phyloP scores from a whole-genome alignment of 2,888 invertebrate genomes.

The Hydriomena furcata region DNA sequence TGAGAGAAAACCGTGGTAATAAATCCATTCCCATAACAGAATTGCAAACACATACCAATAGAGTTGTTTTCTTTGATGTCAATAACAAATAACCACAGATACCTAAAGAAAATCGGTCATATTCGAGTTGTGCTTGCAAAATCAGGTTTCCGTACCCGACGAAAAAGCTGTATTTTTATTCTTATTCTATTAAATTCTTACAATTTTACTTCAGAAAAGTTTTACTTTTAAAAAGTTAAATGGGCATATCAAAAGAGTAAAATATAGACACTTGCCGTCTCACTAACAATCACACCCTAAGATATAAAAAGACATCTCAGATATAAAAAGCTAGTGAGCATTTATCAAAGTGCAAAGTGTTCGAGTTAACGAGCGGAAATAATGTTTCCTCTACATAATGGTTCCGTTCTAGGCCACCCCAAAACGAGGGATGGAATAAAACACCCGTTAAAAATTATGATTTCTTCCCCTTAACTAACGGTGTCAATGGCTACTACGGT shows the following conservation, averaged over 20 bases:
- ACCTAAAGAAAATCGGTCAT: too few relatives aligned
- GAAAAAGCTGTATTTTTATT: too few relatives aligned
- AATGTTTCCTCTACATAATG: constrained; percentile 78
- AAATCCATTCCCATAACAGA: constrained; percentile 14
- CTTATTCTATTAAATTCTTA: too few relatives aligned
- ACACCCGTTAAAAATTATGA: constrained; percentile 64
- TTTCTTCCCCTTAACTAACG: constrained; percentile 42
- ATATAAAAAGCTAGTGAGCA: constrained; percentile 67
- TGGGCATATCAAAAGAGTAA: constrained; percentile 21
- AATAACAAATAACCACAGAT: too few relatives aligned
- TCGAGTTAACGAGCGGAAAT: constrained; percentile 79
- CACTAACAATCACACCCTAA: constrained; percentile 45
- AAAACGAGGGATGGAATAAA: constrained; percentile 55
- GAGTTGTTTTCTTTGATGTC: not conserved
- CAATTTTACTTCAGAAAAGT: too few relatives aligned
- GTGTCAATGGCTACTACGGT: constrained; percentile 27
- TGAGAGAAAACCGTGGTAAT: constrained; percentile 26
- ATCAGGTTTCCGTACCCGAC: too few relatives aligned
- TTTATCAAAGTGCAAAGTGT: constrained; percentile 77
- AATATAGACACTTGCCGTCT: constrained; percentile 18
- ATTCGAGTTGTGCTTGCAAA: too few relatives aligned
- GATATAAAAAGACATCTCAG: constrained; percentile 52
- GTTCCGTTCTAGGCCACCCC: constrained; percentile 59
- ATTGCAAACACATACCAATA: not conserved
- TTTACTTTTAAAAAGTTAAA: constrained; percentile 12